These are phyloP conservation scores for Tachycineta bicolor DNA, from an alignment of 2,113 vertebrate species.

Conservation along the genomic window DNA sequence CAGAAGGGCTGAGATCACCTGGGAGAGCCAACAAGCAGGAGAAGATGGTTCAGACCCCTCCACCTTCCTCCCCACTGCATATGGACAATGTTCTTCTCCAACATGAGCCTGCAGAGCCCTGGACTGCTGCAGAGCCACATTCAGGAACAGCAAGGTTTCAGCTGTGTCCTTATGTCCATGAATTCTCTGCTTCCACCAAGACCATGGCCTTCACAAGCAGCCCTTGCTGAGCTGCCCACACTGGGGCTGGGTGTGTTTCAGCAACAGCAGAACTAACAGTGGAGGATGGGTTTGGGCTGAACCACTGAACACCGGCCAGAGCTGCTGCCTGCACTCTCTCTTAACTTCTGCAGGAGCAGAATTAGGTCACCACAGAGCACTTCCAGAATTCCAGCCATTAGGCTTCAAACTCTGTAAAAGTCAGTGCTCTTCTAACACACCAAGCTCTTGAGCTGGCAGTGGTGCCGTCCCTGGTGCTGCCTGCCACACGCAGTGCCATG, in stretches of 20 bases:
- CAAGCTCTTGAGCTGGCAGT: not conserved
- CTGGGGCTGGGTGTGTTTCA: not conserved
- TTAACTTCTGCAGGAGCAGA: not conserved
- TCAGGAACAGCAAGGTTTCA: not conserved
- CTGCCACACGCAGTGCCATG: not conserved
- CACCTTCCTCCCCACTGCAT: not conserved
- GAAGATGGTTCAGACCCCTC: not conserved
- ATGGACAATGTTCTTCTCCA: rapidly evolving
- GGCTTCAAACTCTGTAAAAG: not conserved
- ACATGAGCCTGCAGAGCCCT: not conserved
- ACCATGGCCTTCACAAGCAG: not conserved
- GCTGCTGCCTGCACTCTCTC: not conserved
- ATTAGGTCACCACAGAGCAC: not conserved
- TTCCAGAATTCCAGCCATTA: not conserved
- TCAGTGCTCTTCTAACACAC: not conserved
- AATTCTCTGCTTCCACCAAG: not conserved
- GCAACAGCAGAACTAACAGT: not conserved
- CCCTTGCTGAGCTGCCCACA: not conserved
- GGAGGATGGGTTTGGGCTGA: not conserved
- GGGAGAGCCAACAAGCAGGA: not conserved
- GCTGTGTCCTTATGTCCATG: not conserved
- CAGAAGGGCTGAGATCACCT: not conserved
- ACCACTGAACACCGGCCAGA: not conserved
- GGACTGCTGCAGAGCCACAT: not conserved
- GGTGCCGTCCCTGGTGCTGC: not conserved